Percentiles rank a stretch among this genome's conserved stretches.
Conservation (phyloP, 2,113 vertebrate species). For the Phycodurus eques region DNA sequence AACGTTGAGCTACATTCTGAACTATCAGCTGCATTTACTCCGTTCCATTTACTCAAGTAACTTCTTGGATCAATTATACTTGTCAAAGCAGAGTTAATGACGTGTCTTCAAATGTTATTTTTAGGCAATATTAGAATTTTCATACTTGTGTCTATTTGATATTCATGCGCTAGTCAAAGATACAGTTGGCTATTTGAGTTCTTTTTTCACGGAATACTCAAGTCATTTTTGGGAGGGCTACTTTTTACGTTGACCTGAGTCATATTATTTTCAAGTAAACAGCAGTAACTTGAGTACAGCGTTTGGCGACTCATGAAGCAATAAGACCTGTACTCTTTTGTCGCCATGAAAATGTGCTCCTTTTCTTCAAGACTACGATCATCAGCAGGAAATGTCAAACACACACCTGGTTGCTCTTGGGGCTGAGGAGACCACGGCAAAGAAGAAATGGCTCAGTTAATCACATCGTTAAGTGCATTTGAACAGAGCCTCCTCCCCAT, state of each 20-base stretch:
- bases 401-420: constrained; percentile 9
- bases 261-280: no score
- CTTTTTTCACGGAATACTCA: no score
- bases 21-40: constrained; percentile 2
- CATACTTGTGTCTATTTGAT: no score
- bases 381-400: constrained; percentile 24
- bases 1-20: constrained; percentile 18
- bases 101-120: no score
- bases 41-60: background rate
- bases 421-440: constrained; percentile 5
- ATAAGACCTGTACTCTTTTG: constrained; percentile 10
- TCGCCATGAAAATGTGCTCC: background rate
- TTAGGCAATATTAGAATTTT: no score
- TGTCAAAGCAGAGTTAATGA: background rate
- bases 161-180: no score
- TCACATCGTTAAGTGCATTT: constrained; percentile 19
- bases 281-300: no score
- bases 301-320: background rate
- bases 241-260: no score
- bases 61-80: background rate
- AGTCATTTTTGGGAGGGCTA: no score
- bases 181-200: no score
- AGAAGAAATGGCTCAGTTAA: constrained; percentile 2
- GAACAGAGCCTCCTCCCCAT: background rate
- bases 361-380: background rate